These are phyloP conservation scores for Microtus richardsoni DNA, from an alignment of 2,113 vertebrate species.

Conservation along the genomic window DNA sequence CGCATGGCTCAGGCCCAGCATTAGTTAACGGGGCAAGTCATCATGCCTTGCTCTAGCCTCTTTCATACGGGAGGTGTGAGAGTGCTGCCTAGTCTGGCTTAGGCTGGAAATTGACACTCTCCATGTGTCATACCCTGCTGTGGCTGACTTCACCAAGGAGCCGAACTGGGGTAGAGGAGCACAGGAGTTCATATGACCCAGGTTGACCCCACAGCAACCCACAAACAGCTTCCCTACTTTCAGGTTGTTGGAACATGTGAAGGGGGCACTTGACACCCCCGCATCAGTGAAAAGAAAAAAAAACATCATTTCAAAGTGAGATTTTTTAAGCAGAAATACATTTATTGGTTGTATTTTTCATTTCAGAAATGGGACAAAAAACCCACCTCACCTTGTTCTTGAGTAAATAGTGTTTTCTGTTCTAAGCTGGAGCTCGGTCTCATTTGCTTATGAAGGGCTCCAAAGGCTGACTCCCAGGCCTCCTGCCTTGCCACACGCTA, in stretches of 20 bases:
- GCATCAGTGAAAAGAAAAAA: neutral
- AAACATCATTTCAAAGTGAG: neutral
- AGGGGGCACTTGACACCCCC: neutral
- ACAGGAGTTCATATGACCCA: neutral
- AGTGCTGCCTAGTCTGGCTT: neutral
- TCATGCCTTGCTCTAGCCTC: neutral
- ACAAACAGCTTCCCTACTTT: neutral
- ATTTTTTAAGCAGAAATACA: slow-evolving; percentile 15
- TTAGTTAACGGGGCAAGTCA: neutral
- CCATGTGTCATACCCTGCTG: neutral
- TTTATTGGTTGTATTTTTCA: neutral
- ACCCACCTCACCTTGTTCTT: neutral
- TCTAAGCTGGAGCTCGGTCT: neutral
- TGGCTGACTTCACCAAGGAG: neutral
- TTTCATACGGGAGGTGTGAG: neutral
- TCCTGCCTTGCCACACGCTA: neutral
- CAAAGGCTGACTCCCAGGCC: neutral
- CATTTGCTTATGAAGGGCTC: neutral
- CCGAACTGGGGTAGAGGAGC: neutral
- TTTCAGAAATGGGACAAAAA: slow-evolving; percentile 11
- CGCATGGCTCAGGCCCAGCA: neutral
- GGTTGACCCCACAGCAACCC: neutral
- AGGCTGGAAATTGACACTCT: neutral
- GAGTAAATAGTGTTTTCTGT: neutral
- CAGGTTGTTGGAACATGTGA: neutral